phyloP scores from a whole-genome alignment of 2,797 vertebrate genomes.

The Emydoidea blandingii region DNA sequence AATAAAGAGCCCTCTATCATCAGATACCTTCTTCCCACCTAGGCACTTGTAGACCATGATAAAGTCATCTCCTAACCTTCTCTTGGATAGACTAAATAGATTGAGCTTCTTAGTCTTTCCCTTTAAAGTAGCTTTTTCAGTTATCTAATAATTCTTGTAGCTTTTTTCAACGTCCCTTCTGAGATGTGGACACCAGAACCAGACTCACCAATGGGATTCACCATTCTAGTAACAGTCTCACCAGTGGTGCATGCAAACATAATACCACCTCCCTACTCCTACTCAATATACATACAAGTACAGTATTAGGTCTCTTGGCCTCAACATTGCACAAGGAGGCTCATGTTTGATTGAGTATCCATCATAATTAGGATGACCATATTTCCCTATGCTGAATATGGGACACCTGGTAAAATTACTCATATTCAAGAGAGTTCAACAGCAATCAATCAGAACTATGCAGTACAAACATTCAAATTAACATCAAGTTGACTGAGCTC shows the following conservation, averaged over 20 bases:
- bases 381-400: too few relatives aligned
- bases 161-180: background rate
- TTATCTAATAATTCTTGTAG: background rate
- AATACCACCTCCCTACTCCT: background rate
- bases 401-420: too few relatives aligned
- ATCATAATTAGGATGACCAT: fast-evolving
- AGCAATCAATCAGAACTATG: too few relatives aligned
- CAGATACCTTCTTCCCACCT: background rate
- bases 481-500: too few relatives aligned
- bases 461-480: too few relatives aligned
- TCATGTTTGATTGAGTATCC: background rate
- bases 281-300: fast-evolving
- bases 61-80: background rate
- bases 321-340: fast-evolving
- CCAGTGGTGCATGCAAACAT: background rate
- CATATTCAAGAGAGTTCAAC: too few relatives aligned
- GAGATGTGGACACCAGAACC: background rate
- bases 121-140: background rate
- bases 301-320: fast-evolving
- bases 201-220: background rate
- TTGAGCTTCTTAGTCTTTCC: background rate
- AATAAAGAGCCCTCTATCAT: background rate
- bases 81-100: background rate
- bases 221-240: background rate
- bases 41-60: background rate